Conservation (phyloP, 2,888 invertebrate genomes). For the Agonopterix arenella region DNA sequence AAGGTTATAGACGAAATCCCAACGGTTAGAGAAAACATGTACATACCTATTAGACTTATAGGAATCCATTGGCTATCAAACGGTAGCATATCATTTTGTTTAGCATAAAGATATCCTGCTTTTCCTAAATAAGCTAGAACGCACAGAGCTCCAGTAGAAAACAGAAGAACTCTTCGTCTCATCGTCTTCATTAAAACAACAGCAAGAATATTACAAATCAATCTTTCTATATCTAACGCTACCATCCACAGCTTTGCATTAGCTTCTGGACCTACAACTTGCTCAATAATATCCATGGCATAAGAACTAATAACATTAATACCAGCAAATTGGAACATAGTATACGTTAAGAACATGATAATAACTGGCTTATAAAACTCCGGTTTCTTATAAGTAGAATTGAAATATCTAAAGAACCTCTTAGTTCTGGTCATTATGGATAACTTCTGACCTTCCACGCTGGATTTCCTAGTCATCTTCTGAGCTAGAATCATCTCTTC, state of each 20-base stretch:
- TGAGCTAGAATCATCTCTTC: slow-evolving; percentile 64
- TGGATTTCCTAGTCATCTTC: slow-evolving; percentile 46
- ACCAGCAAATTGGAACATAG: slow-evolving; percentile 82
- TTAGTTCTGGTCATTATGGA: slow-evolving; percentile 28
- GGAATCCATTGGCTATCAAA: slow-evolving; percentile 64
- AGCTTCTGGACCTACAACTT: slow-evolving; percentile 76
- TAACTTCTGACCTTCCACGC: slow-evolving; percentile 34
- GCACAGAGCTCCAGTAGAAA: slow-evolving; percentile 78
- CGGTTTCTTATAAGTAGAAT: slow-evolving; percentile 48
- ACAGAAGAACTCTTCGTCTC: slow-evolving; percentile 77
- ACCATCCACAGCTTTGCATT: slow-evolving; percentile 80
- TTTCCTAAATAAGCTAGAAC: slow-evolving; percentile 75
- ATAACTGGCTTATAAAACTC: slow-evolving; percentile 78
- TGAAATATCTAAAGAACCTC: slow-evolving; percentile 37
- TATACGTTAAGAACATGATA: slow-evolving; percentile 79
- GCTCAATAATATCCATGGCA: slow-evolving; percentile 78
- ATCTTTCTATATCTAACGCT: slow-evolving; percentile 78
- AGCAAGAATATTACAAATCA: slow-evolving; percentile 78
- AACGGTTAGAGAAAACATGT: slow-evolving; percentile 76
- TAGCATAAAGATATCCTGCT: slow-evolving; percentile 57
- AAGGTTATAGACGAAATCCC: slow-evolving; percentile 83
- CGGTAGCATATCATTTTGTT: slow-evolving; percentile 37
- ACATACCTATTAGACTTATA: slow-evolving; percentile 65
- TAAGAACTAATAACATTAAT: slow-evolving; percentile 83
- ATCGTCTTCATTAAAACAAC: slow-evolving; percentile 78